Evolutionary conservation across 30 jellyfish, hydroid and myxozoan genomes (phyloP).

Genomic region (Cassiopea andromeda): DNA sequence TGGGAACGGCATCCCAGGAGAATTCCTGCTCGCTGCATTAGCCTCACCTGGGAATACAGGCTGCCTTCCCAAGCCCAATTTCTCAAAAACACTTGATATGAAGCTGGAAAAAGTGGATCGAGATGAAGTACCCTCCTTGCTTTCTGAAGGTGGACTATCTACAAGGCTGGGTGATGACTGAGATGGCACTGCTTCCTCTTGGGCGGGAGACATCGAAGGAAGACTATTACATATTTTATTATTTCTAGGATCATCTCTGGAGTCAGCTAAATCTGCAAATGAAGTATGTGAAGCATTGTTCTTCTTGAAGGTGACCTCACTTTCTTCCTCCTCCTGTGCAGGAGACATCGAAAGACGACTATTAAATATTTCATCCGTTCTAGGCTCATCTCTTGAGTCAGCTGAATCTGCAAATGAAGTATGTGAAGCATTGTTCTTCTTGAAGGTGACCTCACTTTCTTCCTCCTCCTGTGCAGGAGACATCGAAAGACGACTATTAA

Average conservation of each 20-base stretch:
- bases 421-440: too few species aligned
- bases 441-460: too few species aligned
- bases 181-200: neutral
- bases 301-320: too few species aligned
- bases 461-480: neutral
- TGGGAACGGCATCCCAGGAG: neutral
- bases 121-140: neutral
- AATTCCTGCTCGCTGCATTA: neutral
- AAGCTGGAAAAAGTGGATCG: neutral
- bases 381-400: too few species aligned
- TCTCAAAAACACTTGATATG: neutral
- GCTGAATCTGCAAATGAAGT: too few species aligned
- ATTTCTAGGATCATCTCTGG: too few species aligned
- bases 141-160: neutral
- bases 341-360: too few species aligned
- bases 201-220: neutral
- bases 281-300: too few species aligned
- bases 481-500: neutral
- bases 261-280: too few species aligned
- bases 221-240: too few species aligned
- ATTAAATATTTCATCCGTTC: too few species aligned
- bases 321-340: too few species aligned
- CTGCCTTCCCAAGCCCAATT: slow-evolving; percentile 7
- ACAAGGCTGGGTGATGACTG: neutral
- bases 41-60: neutral